These are phyloP conservation scores for Polypedilum pembai DNA, from an alignment of 1,140 invertebrate genomes.

Conservation along the genomic window DNA sequence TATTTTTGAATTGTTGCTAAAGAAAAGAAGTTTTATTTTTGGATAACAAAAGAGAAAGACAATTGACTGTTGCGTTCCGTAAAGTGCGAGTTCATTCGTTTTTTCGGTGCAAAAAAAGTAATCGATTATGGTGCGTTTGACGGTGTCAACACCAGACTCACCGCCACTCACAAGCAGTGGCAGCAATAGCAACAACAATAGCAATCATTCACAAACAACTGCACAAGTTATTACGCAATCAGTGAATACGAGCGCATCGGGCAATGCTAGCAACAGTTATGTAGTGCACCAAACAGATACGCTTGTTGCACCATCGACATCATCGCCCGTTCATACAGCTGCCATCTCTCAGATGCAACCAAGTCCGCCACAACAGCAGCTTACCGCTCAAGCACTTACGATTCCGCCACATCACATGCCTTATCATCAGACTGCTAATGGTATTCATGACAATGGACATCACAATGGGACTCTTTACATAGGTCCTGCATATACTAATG, in stretches of 20 bases:
- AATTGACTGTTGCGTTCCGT: neutral
- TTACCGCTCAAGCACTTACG: neutral
- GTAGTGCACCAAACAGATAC: neutral
- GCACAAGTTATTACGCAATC: constrained; percentile 11
- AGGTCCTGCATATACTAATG: neutral
- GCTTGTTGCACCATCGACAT: constrained; percentile 7
- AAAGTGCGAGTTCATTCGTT: too few species aligned
- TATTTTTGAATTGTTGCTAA: neutral
- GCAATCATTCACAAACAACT: neutral
- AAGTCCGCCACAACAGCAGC: neutral
- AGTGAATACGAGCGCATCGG: neutral
- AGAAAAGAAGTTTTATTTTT: neutral
- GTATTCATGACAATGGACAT: constrained; percentile 14
- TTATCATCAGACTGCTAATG: neutral
- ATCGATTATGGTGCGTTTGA: neutral
- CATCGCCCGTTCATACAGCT: neutral
- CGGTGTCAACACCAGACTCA: neutral
- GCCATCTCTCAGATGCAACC: neutral
- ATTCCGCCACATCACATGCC: constrained; percentile 16
- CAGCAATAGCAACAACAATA: neutral
- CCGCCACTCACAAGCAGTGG: constrained; percentile 16
- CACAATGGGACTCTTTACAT: constrained; percentile 7
- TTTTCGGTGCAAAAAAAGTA: too few species aligned
- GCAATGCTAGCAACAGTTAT: neutral
- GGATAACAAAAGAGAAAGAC: neutral